Percentiles rank a stretch among this genome's conserved stretches.
Conservation (phyloP, 1,140 invertebrate species). For the Scaptomyza hsui region DNA sequence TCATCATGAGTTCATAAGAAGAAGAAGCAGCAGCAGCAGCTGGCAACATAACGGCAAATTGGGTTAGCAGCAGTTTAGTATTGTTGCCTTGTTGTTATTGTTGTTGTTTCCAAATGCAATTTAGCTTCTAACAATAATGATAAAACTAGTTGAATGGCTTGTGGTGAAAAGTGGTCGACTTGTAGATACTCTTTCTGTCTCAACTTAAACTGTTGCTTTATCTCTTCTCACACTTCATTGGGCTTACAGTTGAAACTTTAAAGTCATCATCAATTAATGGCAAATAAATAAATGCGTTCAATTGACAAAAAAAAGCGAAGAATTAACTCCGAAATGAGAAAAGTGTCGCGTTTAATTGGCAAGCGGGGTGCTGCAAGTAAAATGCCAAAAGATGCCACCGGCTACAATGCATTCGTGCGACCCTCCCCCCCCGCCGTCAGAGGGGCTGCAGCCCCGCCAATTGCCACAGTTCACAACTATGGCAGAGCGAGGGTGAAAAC, state of each 20-base stretch:
- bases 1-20: conserved; percentile 11
- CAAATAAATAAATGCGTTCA: conserved; percentile 36
- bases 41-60: conserved; percentile 22
- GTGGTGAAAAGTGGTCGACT: background rate
- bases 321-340: conserved; percentile 67
- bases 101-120: conserved; percentile 7
- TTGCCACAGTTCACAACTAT: conserved; percentile 64
- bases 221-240: no score
- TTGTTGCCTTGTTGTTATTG: background rate
- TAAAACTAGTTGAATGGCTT: background rate
- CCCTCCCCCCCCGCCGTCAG: conserved; percentile 6
- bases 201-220: no score
- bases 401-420: conserved; percentile 58
- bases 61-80: conserved; percentile 6
- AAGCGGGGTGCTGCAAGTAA: conserved; percentile 39
- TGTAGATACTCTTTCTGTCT: no score
- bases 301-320: conserved; percentile 62
- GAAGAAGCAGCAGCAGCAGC: conserved; percentile 8
- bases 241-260: no score
- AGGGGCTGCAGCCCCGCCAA: background rate
- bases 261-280: conserved; percentile 62
- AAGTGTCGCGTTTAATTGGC: conserved; percentile 74
- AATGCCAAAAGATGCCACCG: conserved; percentile 46
- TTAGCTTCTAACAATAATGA: conserved; percentile 4
- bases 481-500: conserved; percentile 31